Evolutionary conservation across 2,113 vertebrate genomes (phyloP).

Genomic region (Gracilinanus agilis): DNA sequence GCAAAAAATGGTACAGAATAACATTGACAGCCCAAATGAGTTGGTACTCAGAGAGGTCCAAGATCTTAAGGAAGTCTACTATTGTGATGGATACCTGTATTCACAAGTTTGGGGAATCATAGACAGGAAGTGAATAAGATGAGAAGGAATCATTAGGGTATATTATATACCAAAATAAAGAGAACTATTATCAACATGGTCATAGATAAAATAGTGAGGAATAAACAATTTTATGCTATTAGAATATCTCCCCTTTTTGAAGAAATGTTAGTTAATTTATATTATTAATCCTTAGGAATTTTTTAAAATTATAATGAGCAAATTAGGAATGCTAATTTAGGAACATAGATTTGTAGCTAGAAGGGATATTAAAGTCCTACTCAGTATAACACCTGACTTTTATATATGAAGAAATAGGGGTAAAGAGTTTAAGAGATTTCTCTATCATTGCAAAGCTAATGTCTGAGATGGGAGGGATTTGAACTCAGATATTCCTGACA

Average conservation of each 20-base stretch:
- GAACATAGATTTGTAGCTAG: neutral
- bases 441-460: neutral
- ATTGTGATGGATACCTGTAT: neutral
- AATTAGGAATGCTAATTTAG: neutral
- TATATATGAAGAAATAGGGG: too few relatives aligned
- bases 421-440: neutral
- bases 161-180: neutral
- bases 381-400: neutral
- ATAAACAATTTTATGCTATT: neutral
- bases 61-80: neutral
- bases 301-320: neutral
- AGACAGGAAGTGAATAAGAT: neutral
- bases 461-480: neutral
- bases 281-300: neutral
- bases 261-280: neutral
- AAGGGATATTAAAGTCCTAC: too few relatives aligned
- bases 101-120: neutral
- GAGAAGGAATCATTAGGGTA: neutral
- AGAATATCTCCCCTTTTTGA: neutral
- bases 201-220: neutral
- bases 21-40: neutral
- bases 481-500: neutral
- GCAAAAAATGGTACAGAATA: neutral
- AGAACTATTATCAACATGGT: neutral
- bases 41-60: neutral